Conservation (phyloP, 2,888 invertebrate species). For the Anorthoa munda region DNA sequence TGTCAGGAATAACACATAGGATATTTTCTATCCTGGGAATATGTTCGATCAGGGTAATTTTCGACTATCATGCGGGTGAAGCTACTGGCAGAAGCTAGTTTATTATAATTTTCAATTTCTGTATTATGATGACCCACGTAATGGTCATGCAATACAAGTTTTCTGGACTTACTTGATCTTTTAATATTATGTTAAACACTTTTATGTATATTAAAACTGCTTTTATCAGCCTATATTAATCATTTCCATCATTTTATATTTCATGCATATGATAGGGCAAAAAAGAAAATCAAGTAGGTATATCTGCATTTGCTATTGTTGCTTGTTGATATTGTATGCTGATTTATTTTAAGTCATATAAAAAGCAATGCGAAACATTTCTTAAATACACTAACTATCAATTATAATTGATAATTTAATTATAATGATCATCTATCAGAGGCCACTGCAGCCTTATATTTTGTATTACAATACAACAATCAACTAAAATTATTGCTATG, state of each 20-base stretch:
- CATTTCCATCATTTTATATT: conserved; percentile 51
- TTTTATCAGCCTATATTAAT: conserved; percentile 26
- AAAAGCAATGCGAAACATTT: conserved; percentile 49
- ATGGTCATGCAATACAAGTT: conserved; percentile 9
- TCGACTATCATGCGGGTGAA: too few relatives aligned
- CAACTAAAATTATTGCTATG: conserved; percentile 35
- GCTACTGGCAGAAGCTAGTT: too few relatives aligned
- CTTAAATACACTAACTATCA: background rate
- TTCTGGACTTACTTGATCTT: conserved; percentile 20
- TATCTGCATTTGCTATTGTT: conserved; percentile 54
- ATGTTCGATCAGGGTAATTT: background rate
- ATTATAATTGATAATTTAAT: background rate
- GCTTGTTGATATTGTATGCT: conserved; percentile 44
- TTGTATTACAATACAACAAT: conserved; percentile 37
- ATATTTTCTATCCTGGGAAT: too few relatives aligned
- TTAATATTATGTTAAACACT: conserved; percentile 18
- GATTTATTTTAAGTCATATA: conserved; percentile 16
- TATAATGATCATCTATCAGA: background rate
- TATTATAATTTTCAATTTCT: background rate
- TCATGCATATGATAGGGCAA: conserved; percentile 52
- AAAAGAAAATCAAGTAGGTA: conserved; percentile 46
- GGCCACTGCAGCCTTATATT: conserved; percentile 5
- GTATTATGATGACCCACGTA: conserved; percentile 9
- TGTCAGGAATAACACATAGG: too few relatives aligned
- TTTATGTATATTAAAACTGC: conserved; percentile 8